These are phyloP conservation scores for Cirrhinus mrigala DNA, from an alignment of 2,797 vertebrate genomes.

Conservation along the genomic window DNA sequence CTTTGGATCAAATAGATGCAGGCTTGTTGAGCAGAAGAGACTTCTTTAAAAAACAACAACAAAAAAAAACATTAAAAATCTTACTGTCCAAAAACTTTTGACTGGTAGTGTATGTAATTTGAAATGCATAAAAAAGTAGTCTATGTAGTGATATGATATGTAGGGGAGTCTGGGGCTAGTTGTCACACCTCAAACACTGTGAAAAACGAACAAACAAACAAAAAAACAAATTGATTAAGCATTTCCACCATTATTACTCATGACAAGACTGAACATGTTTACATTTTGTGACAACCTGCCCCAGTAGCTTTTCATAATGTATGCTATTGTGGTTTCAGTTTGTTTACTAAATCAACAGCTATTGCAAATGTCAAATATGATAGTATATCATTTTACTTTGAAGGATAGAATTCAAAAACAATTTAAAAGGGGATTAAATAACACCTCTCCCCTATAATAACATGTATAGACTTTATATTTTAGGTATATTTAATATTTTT, in stretches of 20 bases:
- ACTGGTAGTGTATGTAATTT: not conserved
- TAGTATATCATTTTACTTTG: not conserved
- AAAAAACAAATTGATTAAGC: too few relatives aligned
- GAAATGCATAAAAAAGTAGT: not conserved
- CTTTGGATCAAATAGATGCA: too few relatives aligned
- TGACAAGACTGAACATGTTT: not conserved
- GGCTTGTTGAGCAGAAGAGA: too few relatives aligned
- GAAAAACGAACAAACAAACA: too few relatives aligned
- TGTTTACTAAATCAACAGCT: not conserved
- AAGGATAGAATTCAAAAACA: not conserved
- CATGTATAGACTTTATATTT: not conserved
- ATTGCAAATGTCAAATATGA: not conserved
- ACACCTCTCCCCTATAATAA: not conserved
- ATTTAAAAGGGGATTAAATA: not conserved
- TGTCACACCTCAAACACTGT: not conserved
- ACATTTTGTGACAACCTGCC: not conserved
- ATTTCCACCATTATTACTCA: not conserved
- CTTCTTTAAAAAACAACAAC: too few relatives aligned
- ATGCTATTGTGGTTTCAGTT: not conserved
- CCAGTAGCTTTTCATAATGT: not conserved
- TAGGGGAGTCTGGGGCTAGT: not conserved
- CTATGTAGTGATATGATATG: not conserved
- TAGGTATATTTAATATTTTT: not conserved
- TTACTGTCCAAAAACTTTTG: too few relatives aligned
- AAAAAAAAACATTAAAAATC: too few relatives aligned